Conservation (phyloP, 1,140 invertebrate genomes). For the Papilio glaucus region DNA sequence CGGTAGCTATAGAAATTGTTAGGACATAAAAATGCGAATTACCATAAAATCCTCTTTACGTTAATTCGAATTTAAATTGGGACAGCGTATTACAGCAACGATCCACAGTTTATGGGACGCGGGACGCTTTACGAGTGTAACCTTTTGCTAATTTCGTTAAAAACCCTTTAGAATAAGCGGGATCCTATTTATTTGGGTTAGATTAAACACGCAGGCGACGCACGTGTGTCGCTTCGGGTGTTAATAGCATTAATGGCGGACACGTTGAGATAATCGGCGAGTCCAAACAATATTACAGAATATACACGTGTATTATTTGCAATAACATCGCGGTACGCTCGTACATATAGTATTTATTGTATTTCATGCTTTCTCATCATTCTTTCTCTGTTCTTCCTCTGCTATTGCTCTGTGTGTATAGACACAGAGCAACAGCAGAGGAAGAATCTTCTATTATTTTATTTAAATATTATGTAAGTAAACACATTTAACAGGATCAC, state of each 20-base stretch:
- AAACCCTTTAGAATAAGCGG: constrained; percentile 14
- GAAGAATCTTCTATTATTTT: too few species aligned
- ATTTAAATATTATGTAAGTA: too few species aligned
- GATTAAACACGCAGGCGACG: not conserved
- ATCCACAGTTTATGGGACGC: not conserved
- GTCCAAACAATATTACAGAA: too few species aligned
- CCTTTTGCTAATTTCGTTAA: not conserved
- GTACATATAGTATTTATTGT: too few species aligned
- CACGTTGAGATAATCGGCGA: not conserved
- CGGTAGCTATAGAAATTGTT: too few species aligned
- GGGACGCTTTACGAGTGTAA: not conserved
- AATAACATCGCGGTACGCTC: too few species aligned
- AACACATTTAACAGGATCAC: too few species aligned
- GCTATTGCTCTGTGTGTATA: too few species aligned
- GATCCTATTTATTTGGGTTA: constrained; percentile 19
- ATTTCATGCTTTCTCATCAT: too few species aligned
- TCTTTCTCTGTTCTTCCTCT: too few species aligned
- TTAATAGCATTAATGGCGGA: not conserved
- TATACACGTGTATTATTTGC: too few species aligned
- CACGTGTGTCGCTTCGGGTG: not conserved
- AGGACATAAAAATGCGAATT: not conserved
- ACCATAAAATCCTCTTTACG: constrained; percentile 19
- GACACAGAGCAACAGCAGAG: too few species aligned
- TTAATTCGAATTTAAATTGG: constrained; percentile 14
- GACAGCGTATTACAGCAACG: not conserved